Evolutionary conservation across 2,888 invertebrate species (phyloP).

Genomic region (Drosophila limbata): DNA sequence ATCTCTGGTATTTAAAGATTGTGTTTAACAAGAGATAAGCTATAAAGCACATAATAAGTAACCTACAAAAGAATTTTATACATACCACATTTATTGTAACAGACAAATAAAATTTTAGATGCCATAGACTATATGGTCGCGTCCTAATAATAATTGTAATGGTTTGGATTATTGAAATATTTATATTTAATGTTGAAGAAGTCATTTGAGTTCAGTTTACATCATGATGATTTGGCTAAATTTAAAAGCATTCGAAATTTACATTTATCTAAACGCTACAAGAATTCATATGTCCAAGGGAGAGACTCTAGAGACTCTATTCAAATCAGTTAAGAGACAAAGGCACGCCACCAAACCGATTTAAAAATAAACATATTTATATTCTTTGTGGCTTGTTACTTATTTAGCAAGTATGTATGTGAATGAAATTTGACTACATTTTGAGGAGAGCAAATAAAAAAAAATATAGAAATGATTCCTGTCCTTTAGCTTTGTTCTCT

Average conservation of each 20-base stretch:
- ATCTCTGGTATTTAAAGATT: conserved; percentile 14
- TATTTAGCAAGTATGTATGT: conserved; percentile 8
- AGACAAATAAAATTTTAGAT: not conserved
- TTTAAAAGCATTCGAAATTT: conserved; percentile 1
- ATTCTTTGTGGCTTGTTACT: conserved; percentile 9
- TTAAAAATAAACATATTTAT: conserved; percentile 3
- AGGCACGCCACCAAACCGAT: conserved; percentile 2
- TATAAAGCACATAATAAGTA: not conserved
- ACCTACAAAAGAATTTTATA: not conserved
- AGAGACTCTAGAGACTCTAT: conserved; percentile 1
- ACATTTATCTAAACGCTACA: conserved; percentile 1
- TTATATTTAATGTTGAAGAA: not conserved
- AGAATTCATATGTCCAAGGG: not conserved
- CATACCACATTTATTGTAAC: not conserved
- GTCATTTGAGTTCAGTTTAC: not conserved
- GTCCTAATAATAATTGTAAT: not conserved
- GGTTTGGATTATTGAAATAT: not conserved
- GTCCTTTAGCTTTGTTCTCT: conserved; percentile 39
- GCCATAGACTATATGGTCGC: not conserved
- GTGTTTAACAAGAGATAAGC: conserved; percentile 2
- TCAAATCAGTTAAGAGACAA: conserved; percentile 8
- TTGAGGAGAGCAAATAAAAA: not conserved
- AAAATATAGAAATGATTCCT: not conserved
- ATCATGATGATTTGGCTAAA: not conserved
- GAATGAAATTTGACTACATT: conserved; percentile 14